Conservation (phyloP, 2,888 invertebrate genomes). For the Nineta flava region DNA sequence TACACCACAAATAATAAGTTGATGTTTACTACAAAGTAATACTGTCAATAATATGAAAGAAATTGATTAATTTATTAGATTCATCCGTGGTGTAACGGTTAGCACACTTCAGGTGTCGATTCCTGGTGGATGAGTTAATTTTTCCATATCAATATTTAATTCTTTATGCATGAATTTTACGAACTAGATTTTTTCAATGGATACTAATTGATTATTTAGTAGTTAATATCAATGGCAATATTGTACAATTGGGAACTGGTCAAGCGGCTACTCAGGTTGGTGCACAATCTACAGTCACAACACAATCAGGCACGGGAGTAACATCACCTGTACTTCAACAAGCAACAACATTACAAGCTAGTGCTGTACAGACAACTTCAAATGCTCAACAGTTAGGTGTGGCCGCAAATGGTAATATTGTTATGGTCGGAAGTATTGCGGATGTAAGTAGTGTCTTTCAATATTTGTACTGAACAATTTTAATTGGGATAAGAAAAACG, state of each 20-base stretch:
- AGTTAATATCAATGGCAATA: conserved; percentile 62
- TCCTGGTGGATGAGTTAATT: too few relatives aligned
- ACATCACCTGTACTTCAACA: conserved; percentile 27
- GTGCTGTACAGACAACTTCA: conserved; percentile 29
- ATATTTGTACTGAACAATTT: too few relatives aligned
- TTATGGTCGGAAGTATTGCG: conserved; percentile 44
- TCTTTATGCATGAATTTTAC: too few relatives aligned
- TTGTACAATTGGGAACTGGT: conserved; percentile 45
- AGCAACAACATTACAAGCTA: conserved; percentile 26
- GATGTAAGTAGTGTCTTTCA: conserved; percentile 25
- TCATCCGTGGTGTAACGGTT: too few relatives aligned
- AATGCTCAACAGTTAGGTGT: conserved; percentile 36
- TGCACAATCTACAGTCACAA: conserved; percentile 23
- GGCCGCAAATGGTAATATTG: conserved; percentile 49
- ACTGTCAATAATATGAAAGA: too few relatives aligned
- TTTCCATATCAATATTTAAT: too few relatives aligned
- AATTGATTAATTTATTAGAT: too few relatives aligned
- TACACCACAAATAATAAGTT: too few relatives aligned
- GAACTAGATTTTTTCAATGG: too few relatives aligned
- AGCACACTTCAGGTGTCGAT: too few relatives aligned
- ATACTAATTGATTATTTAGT: conserved; percentile 32
- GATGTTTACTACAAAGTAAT: too few relatives aligned
- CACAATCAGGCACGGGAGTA: conserved; percentile 22
- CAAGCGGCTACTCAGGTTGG: conserved; percentile 28
- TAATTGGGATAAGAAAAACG: too few relatives aligned